Evolutionary conservation across 2,797 vertebrate species (phyloP).

Genomic region (Anguilla megastoma): DNA sequence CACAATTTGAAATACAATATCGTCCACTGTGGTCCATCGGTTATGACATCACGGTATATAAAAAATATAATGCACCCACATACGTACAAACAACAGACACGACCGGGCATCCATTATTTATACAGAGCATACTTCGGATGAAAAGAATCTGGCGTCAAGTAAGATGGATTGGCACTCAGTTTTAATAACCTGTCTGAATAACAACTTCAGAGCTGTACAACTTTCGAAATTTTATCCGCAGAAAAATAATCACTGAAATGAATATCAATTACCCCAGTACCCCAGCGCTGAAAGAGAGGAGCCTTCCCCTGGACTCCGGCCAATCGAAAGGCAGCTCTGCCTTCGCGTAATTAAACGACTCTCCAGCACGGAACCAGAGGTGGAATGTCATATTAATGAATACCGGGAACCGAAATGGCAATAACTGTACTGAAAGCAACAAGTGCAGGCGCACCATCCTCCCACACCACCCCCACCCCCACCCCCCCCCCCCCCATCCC

Average conservation of each 20-base stretch:
- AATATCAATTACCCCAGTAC: slow-evolving; percentile 40
- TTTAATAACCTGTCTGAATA: slow-evolving; percentile 59
- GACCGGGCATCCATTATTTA: slow-evolving; percentile 43
- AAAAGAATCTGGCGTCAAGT: slow-evolving; percentile 63
- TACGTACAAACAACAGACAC: slow-evolving; percentile 41
- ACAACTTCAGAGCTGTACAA: slow-evolving; percentile 37
- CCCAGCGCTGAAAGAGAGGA: slow-evolving; percentile 18
- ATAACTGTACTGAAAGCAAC: slow-evolving; percentile 13
- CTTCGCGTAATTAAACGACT: slow-evolving; percentile 42
- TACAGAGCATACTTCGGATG: slow-evolving; percentile 27
- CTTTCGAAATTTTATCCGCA: slow-evolving; percentile 20
- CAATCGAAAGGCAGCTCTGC: slow-evolving; percentile 21
- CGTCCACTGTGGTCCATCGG: slow-evolving; percentile 27
- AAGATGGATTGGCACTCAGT: slow-evolving; percentile 64
- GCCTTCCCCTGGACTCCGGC: slow-evolving; percentile 34
- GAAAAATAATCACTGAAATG: slow-evolving; percentile 30
- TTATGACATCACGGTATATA: slow-evolving; percentile 37
- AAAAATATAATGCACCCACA: slow-evolving; percentile 37
- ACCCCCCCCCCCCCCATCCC: too few species aligned
- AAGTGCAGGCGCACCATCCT: background rate
- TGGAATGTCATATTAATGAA: slow-evolving; percentile 39
- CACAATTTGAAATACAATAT: slow-evolving; percentile 35
- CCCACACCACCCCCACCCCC: too few species aligned
- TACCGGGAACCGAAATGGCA: slow-evolving; percentile 31
- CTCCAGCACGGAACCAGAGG: slow-evolving; percentile 35